Evolutionary conservation across 2,113 vertebrate species (phyloP).

Genomic region (Hoplias malabaricus): DNA sequence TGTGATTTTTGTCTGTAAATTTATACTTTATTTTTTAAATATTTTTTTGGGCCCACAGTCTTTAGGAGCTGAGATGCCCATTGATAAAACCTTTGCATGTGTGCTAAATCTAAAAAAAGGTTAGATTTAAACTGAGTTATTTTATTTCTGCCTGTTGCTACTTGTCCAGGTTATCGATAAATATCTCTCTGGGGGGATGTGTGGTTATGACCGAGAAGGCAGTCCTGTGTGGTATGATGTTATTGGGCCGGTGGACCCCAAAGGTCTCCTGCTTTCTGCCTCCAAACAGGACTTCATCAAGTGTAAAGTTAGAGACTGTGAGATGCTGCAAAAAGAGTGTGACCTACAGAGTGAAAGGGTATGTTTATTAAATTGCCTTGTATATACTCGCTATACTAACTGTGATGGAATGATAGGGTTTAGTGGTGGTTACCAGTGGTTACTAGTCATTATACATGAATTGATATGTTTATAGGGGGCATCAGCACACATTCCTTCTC

Average conservation of each 20-base stretch:
- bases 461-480: no score
- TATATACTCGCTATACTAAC: neutral
- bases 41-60: no score
- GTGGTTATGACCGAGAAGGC: conserved; percentile 86
- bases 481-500: no score
- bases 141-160: neutral
- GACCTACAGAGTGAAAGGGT: conserved; percentile 78
- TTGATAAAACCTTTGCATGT: no score
- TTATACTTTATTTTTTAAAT: no score
- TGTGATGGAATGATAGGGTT: neutral
- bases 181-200: conserved; percentile 89
- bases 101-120: no score
- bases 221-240: conserved; percentile 91
- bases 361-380: neutral
- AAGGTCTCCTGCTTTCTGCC: conserved; percentile 89
- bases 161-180: conserved; percentile 82
- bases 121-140: no score
- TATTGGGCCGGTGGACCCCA: conserved; percentile 88
- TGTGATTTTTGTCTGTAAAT: no score
- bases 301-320: conserved; percentile 91
- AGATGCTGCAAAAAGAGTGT: conserved; percentile 80
- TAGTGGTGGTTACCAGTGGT: neutral
- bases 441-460: no score
- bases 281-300: conserved; percentile 94
- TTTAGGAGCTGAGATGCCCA: no score